Conservation (phyloP, 2,888 invertebrate genomes). For the Gonocerus acuteangulatus region DNA sequence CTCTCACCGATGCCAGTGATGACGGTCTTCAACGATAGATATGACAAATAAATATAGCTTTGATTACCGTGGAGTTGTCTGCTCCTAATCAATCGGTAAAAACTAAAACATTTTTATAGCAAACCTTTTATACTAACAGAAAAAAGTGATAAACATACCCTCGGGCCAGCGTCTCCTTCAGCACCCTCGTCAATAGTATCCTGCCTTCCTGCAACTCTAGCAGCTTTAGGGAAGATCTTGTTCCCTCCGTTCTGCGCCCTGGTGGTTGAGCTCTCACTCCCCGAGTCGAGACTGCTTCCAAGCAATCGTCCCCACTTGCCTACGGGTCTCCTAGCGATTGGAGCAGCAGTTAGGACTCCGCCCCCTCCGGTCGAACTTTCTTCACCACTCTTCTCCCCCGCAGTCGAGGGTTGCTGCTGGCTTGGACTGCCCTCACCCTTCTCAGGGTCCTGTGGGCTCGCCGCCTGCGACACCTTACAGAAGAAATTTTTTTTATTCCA, state of each 20-base stretch:
- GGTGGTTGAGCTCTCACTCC: conserved; percentile 49
- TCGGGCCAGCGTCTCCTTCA: conserved; percentile 44
- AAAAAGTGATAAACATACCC: no score
- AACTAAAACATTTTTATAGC: no score
- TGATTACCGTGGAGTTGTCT: no score
- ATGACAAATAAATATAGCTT: no score
- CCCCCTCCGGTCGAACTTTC: conserved; percentile 28
- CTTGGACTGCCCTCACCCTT: conserved; percentile 48
- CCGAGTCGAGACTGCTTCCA: conserved; percentile 64
- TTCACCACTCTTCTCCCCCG: conserved; percentile 34
- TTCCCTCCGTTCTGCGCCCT: conserved; percentile 43
- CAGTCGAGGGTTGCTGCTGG: conserved; percentile 31
- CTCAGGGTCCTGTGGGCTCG: conserved; percentile 51
- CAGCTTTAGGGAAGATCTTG: conserved; percentile 59
- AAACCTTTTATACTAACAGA: no score
- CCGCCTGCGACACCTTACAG: conserved; percentile 44
- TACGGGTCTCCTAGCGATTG: conserved; percentile 36
- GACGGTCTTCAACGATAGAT: no score
- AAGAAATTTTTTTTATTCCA: no score
- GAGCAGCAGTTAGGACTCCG: conserved; percentile 27
- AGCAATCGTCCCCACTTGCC: conserved; percentile 78
- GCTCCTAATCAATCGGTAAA: no score
- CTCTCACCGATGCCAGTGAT: no score
- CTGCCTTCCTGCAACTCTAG: conserved; percentile 52
- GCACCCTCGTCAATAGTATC: conserved; percentile 72